phyloP scores from a whole-genome alignment of 2,888 invertebrate species.

The Apodemia hepburni region DNA sequence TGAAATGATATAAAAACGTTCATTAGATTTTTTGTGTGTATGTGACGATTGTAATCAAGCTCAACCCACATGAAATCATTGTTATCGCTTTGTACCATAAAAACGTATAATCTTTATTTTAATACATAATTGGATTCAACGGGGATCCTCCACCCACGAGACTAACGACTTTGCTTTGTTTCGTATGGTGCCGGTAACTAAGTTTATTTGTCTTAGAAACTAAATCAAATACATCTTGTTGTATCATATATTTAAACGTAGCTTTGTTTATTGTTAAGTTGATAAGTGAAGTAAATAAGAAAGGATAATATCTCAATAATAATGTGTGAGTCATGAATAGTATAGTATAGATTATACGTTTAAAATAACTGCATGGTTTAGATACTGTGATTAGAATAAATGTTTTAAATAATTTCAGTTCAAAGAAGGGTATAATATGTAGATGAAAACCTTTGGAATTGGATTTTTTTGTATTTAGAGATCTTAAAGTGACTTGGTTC shows the following conservation, averaged over 20 bases:
- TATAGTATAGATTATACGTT: too few relatives aligned
- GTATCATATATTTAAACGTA: neutral
- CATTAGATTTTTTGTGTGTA: conserved; percentile 39
- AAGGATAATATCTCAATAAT: too few relatives aligned
- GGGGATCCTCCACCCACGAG: conserved; percentile 63
- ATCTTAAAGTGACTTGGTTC: too few relatives aligned
- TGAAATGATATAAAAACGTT: conserved; percentile 62
- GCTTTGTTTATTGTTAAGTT: neutral
- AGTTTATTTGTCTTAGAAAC: conserved; percentile 17
- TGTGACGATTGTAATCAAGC: conserved; percentile 31
- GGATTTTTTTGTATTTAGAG: too few relatives aligned
- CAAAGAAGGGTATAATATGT: too few relatives aligned
- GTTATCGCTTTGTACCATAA: conserved; percentile 55
- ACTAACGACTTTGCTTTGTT: conserved; percentile 61
- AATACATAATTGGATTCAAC: conserved; percentile 65
- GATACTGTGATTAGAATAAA: too few relatives aligned
- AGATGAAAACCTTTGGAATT: too few relatives aligned
- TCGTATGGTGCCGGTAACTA: conserved; percentile 36
- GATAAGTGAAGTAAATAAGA: neutral
- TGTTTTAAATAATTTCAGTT: too few relatives aligned
- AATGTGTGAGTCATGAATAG: too few relatives aligned
- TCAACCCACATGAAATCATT: conserved; percentile 60
- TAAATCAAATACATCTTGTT: neutral
- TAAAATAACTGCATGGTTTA: too few relatives aligned
- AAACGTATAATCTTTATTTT: conserved; percentile 59